A percentile compares a stretch with the other conserved stretches of the same genome.
phyloP scores from a whole-genome alignment of 1,140 invertebrate species.

The Drosophila lini region DNA sequence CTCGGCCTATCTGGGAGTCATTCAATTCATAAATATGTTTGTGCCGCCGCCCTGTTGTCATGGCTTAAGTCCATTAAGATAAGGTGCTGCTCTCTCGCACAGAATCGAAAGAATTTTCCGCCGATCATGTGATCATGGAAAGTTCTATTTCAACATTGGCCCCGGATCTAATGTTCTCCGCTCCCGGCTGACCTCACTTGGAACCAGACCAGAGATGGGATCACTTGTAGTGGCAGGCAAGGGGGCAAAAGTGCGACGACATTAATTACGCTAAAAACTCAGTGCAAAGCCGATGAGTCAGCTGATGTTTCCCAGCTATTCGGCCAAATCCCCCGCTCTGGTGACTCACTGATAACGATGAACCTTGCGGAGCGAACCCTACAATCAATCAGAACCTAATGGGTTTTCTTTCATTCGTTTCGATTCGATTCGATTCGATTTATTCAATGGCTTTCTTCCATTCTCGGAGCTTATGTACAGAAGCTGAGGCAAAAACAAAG shows the following conservation, averaged over 20 bases:
- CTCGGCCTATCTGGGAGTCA: constrained; percentile 39
- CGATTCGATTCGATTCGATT: constrained; percentile 56
- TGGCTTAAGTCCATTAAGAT: constrained; percentile 37
- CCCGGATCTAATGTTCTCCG: constrained; percentile 10
- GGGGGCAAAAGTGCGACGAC: constrained; percentile 12
- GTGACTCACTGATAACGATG: constrained; percentile 38
- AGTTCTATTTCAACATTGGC: constrained; percentile 4
- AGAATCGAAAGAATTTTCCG: constrained; percentile 21
- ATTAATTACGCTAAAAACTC: constrained; percentile 26
- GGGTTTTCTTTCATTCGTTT: constrained; percentile 1
- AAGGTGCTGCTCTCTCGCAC: constrained; percentile 11
- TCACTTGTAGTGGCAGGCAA: constrained; percentile 1
- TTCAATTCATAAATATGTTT: constrained; percentile 55
- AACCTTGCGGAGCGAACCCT: neutral
- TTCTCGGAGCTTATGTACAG: constrained; percentile 62
- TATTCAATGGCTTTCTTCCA: constrained; percentile 71
- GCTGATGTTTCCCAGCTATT: constrained; percentile 30
- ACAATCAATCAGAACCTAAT: constrained; percentile 33
- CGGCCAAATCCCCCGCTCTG: constrained; percentile 4
- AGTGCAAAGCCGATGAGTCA: constrained; percentile 26
- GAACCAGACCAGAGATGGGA: constrained; percentile 10
- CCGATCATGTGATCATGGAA: constrained; percentile 21
- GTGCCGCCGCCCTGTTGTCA: constrained; percentile 5
- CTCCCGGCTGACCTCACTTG: constrained; percentile 15
- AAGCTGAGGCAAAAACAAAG: constrained; percentile 34